phyloP scores from a whole-genome alignment of 35 echinoderm and acorn worm species.

The Acanthaster planci region DNA sequence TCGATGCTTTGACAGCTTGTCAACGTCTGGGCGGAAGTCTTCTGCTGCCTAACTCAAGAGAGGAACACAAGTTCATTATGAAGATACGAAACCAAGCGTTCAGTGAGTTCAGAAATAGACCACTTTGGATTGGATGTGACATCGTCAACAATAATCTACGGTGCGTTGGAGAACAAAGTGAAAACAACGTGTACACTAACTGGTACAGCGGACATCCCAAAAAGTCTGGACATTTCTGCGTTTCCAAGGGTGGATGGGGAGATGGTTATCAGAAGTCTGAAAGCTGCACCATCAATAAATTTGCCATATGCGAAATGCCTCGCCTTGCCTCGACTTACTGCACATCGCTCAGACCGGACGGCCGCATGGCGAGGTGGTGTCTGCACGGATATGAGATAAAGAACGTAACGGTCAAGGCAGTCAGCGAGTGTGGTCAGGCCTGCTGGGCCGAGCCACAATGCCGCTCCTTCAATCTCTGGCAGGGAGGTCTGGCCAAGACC shows the following conservation, averaged over 20 bases:
- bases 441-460: constrained; percentile 2
- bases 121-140: not conserved
- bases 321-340: not conserved
- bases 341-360: not conserved
- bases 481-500: constrained; percentile 20
- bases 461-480: constrained; percentile 23
- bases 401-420: not conserved
- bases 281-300: not conserved
- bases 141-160: not conserved
- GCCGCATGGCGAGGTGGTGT: not conserved
- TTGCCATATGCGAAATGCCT: not conserved
- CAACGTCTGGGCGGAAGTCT: not conserved
- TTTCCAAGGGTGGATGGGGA: not conserved
- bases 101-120: not conserved
- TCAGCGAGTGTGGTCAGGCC: not conserved
- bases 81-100: not conserved
- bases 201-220: not conserved
- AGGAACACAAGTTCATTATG: not conserved
- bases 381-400: not conserved
- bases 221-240: not conserved
- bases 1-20: not conserved
- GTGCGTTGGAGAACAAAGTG: not conserved
- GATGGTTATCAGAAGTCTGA: not conserved
- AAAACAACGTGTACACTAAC: not conserved
- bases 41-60: not conserved